Percentiles rank a stretch among this genome's conserved stretches.
Conservation (phyloP, 2,797 vertebrate species). For the Acanthornis magna region DNA sequence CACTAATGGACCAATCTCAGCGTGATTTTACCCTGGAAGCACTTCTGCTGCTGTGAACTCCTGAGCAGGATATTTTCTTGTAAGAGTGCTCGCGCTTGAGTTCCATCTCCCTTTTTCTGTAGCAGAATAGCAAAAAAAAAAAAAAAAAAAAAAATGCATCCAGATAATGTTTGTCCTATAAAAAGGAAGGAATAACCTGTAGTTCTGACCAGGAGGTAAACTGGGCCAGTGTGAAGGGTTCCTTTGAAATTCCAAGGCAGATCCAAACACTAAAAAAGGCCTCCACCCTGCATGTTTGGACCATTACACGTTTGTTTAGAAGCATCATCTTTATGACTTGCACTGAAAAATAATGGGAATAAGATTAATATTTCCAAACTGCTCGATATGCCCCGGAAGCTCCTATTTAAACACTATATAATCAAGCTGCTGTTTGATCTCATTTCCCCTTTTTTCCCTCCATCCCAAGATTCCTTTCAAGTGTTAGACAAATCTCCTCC, state of each 20-base stretch:
- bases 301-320: not conserved
- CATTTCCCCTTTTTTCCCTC: not conserved
- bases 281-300: not conserved
- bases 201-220: not conserved
- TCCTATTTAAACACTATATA: slow-evolving; percentile 3
- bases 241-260: not conserved
- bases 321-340: not conserved
- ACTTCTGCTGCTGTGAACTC: not conserved
- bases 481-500: slow-evolving; percentile 56
- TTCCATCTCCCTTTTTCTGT: not conserved
- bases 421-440: slow-evolving; percentile 31
- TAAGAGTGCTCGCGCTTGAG: not conserved
- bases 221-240: not conserved
- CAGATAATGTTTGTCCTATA: not conserved
- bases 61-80: not conserved
- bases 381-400: not conserved
- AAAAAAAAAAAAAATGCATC: not conserved
- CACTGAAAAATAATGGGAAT: not conserved
- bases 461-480: slow-evolving; percentile 44
- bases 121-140: not conserved
- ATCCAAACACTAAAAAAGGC: not conserved
- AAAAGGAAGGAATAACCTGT: not conserved
- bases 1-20: not conserved
- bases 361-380: not conserved
- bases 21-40: not conserved